phyloP scores from a whole-genome alignment of 2,797 vertebrate species.

The Acipenser ruthenus region DNA sequence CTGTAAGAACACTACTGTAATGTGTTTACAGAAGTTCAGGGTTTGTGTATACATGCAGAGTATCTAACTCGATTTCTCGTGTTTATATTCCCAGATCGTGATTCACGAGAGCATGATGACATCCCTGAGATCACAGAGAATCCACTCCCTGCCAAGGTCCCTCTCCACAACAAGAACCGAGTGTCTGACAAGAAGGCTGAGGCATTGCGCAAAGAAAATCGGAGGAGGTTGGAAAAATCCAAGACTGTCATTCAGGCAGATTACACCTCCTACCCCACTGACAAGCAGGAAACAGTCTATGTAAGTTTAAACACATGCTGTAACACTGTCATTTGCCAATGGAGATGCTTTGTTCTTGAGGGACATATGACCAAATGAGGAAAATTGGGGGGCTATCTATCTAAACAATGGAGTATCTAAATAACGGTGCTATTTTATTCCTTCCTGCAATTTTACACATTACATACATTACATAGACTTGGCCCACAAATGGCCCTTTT shows the following conservation, averaged over 20 bases:
- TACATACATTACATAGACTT: too few species aligned
- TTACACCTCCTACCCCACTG: conserved; percentile 49
- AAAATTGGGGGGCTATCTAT: too few species aligned
- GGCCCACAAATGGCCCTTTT: too few species aligned
- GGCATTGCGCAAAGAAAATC: conserved; percentile 76
- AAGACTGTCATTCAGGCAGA: conserved; percentile 61
- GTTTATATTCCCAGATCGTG: conserved; percentile 45
- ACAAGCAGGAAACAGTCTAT: conserved; percentile 78
- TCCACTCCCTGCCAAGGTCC: conserved; percentile 64
- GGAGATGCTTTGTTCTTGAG: too few species aligned
- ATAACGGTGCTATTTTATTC: too few species aligned
- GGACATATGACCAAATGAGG: too few species aligned
- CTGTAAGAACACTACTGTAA: too few species aligned
- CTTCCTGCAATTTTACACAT: too few species aligned
- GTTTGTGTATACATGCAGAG: too few species aligned
- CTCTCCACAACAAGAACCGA: conserved; percentile 66
- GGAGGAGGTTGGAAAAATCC: conserved; percentile 70
- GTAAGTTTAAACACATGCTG: conserved; percentile 51
- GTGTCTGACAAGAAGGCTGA: conserved; percentile 74
- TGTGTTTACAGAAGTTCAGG: too few species aligned
- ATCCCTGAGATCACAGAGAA: conserved; percentile 59
- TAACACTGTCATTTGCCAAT: not conserved
- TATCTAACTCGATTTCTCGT: not conserved
- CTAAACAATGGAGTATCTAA: too few species aligned
- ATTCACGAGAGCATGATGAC: conserved; percentile 62